Conservation (phyloP, 2,888 invertebrate species). For the Conchocele bisecta region DNA sequence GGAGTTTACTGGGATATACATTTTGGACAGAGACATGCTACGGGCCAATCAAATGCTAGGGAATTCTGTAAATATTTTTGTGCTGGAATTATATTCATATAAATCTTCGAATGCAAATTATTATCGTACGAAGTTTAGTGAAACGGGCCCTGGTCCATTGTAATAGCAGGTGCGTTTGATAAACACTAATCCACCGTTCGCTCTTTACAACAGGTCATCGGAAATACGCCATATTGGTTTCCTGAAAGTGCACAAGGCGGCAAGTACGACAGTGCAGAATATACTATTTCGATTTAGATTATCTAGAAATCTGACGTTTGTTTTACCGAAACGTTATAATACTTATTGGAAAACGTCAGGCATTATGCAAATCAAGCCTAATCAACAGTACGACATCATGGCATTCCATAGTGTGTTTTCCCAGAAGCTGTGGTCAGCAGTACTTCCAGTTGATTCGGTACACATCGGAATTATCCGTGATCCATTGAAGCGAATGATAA, state of each 20-base stretch:
- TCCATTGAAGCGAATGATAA: slow-evolving; percentile 51
- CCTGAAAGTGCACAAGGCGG: slow-evolving; percentile 61
- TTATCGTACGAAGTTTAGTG: too few relatives aligned
- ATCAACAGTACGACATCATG: slow-evolving; percentile 51
- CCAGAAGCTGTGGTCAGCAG: slow-evolving; percentile 18
- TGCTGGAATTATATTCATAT: too few relatives aligned
- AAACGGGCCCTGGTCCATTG: too few relatives aligned
- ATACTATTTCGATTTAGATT: slow-evolving; percentile 57
- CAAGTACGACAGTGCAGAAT: slow-evolving; percentile 55
- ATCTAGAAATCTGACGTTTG: slow-evolving; percentile 49
- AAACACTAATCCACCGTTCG: too few relatives aligned
- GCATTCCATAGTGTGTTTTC: slow-evolving; percentile 54
- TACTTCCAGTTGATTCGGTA: slow-evolving; percentile 48
- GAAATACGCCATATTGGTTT: slow-evolving; percentile 50
- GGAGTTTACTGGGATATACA: too few relatives aligned
- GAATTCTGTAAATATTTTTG: too few relatives aligned
- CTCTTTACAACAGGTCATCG: too few relatives aligned
- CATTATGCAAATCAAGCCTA: slow-evolving; percentile 10
- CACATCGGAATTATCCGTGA: slow-evolving; percentile 59
- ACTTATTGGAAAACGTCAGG: slow-evolving; percentile 15
- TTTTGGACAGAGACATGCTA: too few relatives aligned
- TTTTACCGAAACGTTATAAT: slow-evolving; percentile 29
- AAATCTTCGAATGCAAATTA: too few relatives aligned
- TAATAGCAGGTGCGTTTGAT: too few relatives aligned
- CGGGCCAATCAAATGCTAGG: too few relatives aligned